Evolutionary conservation across 2,113 vertebrate species (phyloP), one percentile per base, ranked within the genome.

Genomic region (Solenodon paradoxus): DNA sequence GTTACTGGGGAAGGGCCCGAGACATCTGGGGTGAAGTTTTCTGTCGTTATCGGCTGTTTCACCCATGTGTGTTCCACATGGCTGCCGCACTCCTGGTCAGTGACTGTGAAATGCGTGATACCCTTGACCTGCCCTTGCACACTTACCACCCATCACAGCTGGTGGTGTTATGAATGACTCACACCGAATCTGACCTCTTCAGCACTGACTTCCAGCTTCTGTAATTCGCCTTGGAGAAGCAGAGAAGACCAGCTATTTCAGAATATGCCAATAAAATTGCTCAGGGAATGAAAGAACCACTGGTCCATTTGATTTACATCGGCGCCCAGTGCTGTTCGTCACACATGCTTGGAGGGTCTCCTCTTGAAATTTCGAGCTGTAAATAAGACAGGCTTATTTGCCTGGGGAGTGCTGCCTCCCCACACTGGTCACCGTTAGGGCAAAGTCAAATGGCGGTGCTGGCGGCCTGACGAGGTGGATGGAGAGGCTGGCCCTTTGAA

Each of bases 261-360:
- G 72, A 81, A 88, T 53, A 71, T 85, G 95, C 90, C 90, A 78
- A 88, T 95, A 91, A 81, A 71, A 75, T 47, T 30, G 12, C 66
- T 75, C 72, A 32, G 4, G 7, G 72, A 72, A 10, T 55, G 30
- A 66, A 87, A 77, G 77, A 66, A 87, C 26, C n/a, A 0, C 78
- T 28, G 49, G 40, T 5, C 22, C 11, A 68, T 87, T 88, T 81
- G 86, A 86, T 94, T 94, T 93, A 91, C 1, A 9, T 32, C 47
- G 26, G 16, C 2, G 8, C 26, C 7, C 42, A 17, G 1, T 71
- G 74, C 24, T 74, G 42, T 88, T 85, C 32, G 32, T 95, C 85
- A 90, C 55, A 55, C 22, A 45, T 11, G 38, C 32, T 61, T 20
- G 8, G 47, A 90, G 63, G 47, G 2, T 61, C 71, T 89, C 77